Conservation (phyloP, 2,888 invertebrate species). For the Drosophila barbarae region DNA sequence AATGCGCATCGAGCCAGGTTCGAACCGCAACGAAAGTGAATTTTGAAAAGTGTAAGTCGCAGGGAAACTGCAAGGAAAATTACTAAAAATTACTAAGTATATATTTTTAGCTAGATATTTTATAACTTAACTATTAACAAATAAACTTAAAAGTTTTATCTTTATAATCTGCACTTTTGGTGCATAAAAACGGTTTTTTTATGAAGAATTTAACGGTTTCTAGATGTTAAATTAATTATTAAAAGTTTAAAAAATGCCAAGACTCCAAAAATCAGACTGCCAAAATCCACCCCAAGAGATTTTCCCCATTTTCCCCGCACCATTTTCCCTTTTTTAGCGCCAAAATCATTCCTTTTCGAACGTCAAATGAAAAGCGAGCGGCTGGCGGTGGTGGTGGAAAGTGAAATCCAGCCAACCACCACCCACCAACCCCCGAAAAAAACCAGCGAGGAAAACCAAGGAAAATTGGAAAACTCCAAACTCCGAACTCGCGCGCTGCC, state of each 20-base stretch:
- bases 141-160: background rate
- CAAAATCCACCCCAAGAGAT: background rate
- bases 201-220: too few relatives aligned
- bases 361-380: slow-evolving; percentile 69
- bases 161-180: background rate
- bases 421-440: slow-evolving; percentile 58
- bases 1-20: slow-evolving; percentile 29
- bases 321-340: slow-evolving; percentile 54
- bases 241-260: background rate
- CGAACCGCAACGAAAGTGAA: slow-evolving; percentile 68
- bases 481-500: slow-evolving; percentile 24
- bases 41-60: slow-evolving; percentile 32
- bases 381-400: slow-evolving; percentile 69
- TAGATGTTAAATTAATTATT: too few relatives aligned
- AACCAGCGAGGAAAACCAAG: background rate
- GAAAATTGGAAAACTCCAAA: slow-evolving; percentile 13
- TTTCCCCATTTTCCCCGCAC: slow-evolving; percentile 40
- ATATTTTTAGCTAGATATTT: too few relatives aligned
- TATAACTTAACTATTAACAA: background rate
- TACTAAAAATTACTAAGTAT: background rate
- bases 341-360: slow-evolving; percentile 57
- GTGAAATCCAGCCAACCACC: slow-evolving; percentile 72
- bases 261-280: too few relatives aligned
- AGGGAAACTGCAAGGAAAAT: background rate
- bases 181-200: too few relatives aligned